A percentile compares a stretch with the other conserved stretches of the same genome.
phyloP scores from a whole-genome alignment of 2,888 invertebrate species.

The Arctia plantaginis region DNA sequence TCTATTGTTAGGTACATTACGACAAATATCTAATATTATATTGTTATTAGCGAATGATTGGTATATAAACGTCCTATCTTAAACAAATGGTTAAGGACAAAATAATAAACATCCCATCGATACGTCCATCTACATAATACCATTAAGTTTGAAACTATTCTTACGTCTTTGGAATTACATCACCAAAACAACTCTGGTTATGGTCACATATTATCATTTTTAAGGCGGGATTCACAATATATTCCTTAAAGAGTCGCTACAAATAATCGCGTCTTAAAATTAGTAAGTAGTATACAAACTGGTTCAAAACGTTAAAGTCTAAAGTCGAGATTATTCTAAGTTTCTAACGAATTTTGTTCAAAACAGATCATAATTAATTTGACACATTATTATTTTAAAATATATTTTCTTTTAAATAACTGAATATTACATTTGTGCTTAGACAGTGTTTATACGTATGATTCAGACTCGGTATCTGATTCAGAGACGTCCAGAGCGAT shows the following conservation, averaged over 20 bases:
- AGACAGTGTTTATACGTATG: constrained; percentile 73
- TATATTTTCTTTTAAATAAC: constrained; percentile 28
- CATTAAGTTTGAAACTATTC: constrained; percentile 80
- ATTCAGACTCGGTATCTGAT: constrained; percentile 84
- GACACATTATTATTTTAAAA: constrained; percentile 47
- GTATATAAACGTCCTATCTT: constrained; percentile 54
- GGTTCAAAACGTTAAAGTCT: constrained; percentile 43
- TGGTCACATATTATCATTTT: constrained; percentile 80
- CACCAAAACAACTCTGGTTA: constrained; percentile 85
- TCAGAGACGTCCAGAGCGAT: constrained; percentile 81
- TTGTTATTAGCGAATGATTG: constrained; percentile 57
- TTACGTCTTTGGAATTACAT: constrained; percentile 86
- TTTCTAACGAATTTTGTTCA: constrained; percentile 49
- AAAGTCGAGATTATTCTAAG: constrained; percentile 46
- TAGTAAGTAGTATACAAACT: constrained; percentile 53
- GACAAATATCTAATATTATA: constrained; percentile 50
- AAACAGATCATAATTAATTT: constrained; percentile 49
- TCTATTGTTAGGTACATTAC: constrained; percentile 38
- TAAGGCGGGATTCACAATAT: constrained; percentile 80
- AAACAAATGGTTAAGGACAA: constrained; percentile 47
- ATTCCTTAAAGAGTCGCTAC: constrained; percentile 50
- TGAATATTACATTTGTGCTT: constrained; percentile 46
- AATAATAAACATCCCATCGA: constrained; percentile 50
- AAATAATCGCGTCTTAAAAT: constrained; percentile 43
- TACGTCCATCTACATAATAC: constrained; percentile 62